Conservation (phyloP, 2,797 vertebrate genomes). For the Tadarida brasiliensis region DNA sequence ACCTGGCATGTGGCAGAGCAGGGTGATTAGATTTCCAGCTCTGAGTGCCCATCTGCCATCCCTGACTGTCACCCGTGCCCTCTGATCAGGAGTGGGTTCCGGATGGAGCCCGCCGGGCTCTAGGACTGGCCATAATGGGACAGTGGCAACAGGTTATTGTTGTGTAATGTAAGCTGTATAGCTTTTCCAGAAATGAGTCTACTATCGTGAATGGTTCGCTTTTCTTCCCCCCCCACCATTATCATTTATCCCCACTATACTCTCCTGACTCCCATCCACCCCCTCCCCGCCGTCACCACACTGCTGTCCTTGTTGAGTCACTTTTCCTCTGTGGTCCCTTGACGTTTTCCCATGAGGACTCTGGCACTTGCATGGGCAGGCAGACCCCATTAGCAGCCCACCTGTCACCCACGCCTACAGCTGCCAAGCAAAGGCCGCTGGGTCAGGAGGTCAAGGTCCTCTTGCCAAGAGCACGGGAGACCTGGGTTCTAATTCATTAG, state of each 20-base stretch:
- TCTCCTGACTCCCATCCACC: background rate
- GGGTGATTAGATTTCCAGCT: conserved; percentile 39
- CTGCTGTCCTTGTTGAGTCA: background rate
- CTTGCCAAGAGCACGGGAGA: conserved; percentile 1
- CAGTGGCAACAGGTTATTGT: background rate
- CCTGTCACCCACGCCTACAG: accelerated
- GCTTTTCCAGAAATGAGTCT: conserved; percentile 44
- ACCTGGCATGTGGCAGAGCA: background rate
- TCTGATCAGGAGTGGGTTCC: conserved; percentile 40
- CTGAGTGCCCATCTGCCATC: background rate
- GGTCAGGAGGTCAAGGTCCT: background rate
- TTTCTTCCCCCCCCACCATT: background rate
- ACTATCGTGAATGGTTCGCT: background rate
- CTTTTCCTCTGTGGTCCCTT: background rate
- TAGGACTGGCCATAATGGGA: background rate
- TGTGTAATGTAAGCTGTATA: background rate
- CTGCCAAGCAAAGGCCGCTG: background rate
- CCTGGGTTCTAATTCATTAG: background rate
- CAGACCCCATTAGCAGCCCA: background rate
- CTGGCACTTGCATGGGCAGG: background rate
- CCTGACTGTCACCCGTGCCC: background rate
- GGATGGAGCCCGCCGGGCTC: background rate
- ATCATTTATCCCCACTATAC: background rate
- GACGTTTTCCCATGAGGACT: background rate
- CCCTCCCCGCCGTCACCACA: background rate